Evolutionary conservation across 1,140 invertebrate species (phyloP), one percentile per base, ranked within the genome.

Genomic region (Dreissena polymorpha): DNA sequence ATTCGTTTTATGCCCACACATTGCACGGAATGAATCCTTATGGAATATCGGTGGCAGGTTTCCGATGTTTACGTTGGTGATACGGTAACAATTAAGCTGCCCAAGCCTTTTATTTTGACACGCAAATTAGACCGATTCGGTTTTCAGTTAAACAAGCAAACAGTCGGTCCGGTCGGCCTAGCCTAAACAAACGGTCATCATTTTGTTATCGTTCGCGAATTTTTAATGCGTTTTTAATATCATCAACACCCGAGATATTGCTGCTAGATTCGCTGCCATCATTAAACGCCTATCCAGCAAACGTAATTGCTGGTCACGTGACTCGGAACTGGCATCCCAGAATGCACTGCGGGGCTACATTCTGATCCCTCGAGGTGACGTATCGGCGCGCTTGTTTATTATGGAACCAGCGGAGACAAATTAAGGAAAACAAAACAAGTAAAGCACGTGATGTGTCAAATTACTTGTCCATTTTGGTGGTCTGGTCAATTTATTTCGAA

Each of bases 151-250:
- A 63, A 65, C 73, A 75, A 64, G 60, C 73, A 75, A 75, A 75
- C 73, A 75, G 25, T 63, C 25, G 50, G 55, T 50, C 55, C 60
- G 29, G 23, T n/a, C 55, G n/a, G 6, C 7, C 50, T 60, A 63
- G 60, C 14, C 57, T 50, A 75, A 75, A 75, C 73, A 75, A 75
- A 75, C 73, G 73, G 60, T 64, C 73, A 64, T 63, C 63, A 75
- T 63, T 63, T 60, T 75, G 18, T 63, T 75, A 75, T 75, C 73
- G 64, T 75, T 75, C 73, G 7, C 7, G 25, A 75, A 75, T 50
- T 73, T 75, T 75, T 29, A 75, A 75, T 75, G 73, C 64, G 73
- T 21, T 63, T 75, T 75, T 63, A 75, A 75, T 75, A 60, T 75
- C 53, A 55, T 75, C 53, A 39, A 57, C 55, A 64, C 63, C 39